Percentiles rank a stretch among this genome's conserved stretches.
Conservation (phyloP, 2,797 vertebrate species). For the Enteromius afrohamiltoni region DNA sequence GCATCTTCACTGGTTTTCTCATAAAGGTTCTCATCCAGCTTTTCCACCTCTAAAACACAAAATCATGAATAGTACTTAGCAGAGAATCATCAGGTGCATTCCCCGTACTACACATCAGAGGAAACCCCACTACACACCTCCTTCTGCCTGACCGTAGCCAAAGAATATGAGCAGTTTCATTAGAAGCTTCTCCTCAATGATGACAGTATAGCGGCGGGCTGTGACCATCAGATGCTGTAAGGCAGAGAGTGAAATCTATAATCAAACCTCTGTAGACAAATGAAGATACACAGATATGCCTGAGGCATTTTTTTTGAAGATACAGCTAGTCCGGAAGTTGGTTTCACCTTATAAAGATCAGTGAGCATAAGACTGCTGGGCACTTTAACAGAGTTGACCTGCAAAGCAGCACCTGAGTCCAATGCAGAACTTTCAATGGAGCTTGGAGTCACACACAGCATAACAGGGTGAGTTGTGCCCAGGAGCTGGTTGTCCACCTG, state of each 20-base stretch:
- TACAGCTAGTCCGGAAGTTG: neutral
- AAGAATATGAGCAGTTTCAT: constrained; percentile 95
- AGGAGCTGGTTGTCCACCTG: constrained; percentile 98
- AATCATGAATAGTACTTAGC: neutral
- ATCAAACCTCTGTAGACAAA: constrained; percentile 4
- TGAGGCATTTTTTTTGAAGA: neutral
- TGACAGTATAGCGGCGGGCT: constrained; percentile 88
- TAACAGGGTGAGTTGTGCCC: constrained; percentile 90
- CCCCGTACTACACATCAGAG: neutral
- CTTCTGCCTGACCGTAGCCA: constrained; percentile 87
- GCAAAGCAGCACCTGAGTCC: constrained; percentile 86
- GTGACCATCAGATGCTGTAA: constrained; percentile 95
- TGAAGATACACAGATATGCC: neutral
- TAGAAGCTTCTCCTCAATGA: constrained; percentile 95
- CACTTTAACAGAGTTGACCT: constrained; percentile 92
- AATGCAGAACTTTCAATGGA: constrained; percentile 77
- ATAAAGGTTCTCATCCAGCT: constrained; percentile 89
- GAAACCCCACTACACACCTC: constrained; percentile 76
- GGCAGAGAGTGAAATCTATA: constrained; percentile 28
- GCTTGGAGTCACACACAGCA: constrained; percentile 88
- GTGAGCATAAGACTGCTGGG: constrained; percentile 92
- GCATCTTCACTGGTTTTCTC: constrained; percentile 84
- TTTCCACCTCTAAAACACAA: constrained; percentile 86
- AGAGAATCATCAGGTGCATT: neutral
- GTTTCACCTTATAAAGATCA: constrained; percentile 92